These are phyloP conservation scores for Centropus bengalensis DNA, from an alignment of 2,113 vertebrate genomes.

Conservation along the genomic window DNA sequence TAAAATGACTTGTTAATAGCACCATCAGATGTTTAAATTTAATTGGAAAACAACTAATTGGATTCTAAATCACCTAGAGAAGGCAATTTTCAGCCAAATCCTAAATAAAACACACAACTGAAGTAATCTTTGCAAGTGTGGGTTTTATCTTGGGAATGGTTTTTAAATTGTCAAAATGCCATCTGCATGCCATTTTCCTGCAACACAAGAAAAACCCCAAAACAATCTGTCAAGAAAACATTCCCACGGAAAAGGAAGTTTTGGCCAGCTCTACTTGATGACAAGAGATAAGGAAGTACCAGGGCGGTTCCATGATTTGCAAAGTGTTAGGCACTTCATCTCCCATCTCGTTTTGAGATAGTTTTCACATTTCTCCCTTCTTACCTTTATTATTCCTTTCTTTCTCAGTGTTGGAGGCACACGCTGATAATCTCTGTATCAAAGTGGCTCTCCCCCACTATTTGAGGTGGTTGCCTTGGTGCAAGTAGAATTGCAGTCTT, in stretches of 20 bases:
- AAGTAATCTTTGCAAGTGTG: background rate
- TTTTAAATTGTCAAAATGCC: background rate
- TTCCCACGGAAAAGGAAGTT: constrained; percentile 44
- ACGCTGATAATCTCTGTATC: background rate
- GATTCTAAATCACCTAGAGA: background rate
- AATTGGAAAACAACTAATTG: background rate
- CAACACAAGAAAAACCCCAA: background rate
- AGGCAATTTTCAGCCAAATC: background rate
- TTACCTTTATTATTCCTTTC: background rate
- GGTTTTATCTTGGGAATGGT: background rate
- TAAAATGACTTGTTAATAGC: background rate
- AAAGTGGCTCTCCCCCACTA: background rate
- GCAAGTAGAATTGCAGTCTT: background rate
- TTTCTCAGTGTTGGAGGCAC: background rate
- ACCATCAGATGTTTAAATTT: background rate
- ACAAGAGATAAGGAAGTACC: constrained; percentile 56
- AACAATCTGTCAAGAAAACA: background rate
- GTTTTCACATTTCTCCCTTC: background rate
- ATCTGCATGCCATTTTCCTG: background rate
- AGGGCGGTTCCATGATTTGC: background rate
- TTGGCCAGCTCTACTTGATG: constrained; percentile 34
- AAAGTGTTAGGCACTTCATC: constrained; percentile 1
- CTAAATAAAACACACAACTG: background rate
- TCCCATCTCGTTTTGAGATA: background rate
- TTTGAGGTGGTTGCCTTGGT: background rate